Percentiles rank a stretch among this genome's conserved stretches.
Evolutionary conservation across 1,140 invertebrate species (phyloP).

Genomic region (Drosophila virilis): DNA sequence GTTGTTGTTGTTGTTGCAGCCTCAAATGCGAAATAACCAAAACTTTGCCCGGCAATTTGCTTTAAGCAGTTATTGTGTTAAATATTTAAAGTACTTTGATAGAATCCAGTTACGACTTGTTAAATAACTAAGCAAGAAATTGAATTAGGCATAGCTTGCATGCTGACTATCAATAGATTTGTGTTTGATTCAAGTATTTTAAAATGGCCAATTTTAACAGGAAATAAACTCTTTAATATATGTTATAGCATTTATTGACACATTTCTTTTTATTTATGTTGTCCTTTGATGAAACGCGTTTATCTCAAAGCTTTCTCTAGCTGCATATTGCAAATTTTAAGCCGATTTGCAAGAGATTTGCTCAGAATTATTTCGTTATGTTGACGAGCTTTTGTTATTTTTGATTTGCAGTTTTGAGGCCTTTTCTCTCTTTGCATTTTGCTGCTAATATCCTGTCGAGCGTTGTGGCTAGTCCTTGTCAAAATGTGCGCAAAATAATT

Average conservation of each 20-base stretch:
- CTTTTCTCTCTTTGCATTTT: constrained; percentile 22
- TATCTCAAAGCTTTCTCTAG: not conserved
- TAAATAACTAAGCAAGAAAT: constrained; percentile 25
- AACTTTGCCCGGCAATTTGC: constrained; percentile 39
- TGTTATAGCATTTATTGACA: not conserved
- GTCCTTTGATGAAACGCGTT: not conserved
- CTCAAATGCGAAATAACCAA: constrained; percentile 38
- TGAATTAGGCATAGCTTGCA: constrained; percentile 2
- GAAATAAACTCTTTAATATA: not conserved
- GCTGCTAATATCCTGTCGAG: constrained; percentile 21
- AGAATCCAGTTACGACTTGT: constrained; percentile 28
- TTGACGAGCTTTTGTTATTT: no score
- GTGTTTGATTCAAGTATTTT: not conserved
- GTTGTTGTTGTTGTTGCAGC: constrained; percentile 22
- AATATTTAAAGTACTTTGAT: constrained; percentile 40
- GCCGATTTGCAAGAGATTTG: not conserved
- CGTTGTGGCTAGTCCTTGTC: constrained; percentile 41
- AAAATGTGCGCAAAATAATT: constrained; percentile 55
- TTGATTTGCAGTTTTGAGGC: constrained; percentile 8
- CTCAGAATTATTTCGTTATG: not conserved
- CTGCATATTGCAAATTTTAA: not conserved
- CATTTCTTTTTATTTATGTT: not conserved
- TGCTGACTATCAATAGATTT: constrained; percentile 8
- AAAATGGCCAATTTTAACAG: not conserved
- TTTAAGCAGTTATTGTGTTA: constrained; percentile 47